Evolutionary conservation across 1,140 invertebrate species (phyloP), one percentile per base, ranked within the genome.

Genomic region (Gryllus bimaculatus): DNA sequence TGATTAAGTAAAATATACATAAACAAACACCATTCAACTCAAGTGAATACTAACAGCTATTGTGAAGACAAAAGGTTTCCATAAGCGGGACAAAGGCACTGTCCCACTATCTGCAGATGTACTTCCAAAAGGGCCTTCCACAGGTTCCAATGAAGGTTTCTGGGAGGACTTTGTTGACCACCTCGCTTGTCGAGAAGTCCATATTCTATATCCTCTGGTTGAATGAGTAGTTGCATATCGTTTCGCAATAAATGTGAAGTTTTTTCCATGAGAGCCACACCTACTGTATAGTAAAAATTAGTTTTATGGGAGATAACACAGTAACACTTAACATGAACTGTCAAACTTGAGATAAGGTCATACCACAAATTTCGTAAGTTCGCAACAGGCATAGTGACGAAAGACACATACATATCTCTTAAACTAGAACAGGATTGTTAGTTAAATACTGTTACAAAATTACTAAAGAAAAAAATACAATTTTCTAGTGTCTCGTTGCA

Each of bases 31-130:
- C 15, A 8, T 20, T 12, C 73, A 8, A 20, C 18, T 20, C 8
- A 8, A 18, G 26, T 21, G 75, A 48, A 20, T 77, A 77, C 76
- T 77, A 21, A 77, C 76, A 48, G 20, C 3, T 7, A 20, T 18
- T 10, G 76, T 77, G 47, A 77, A 77, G 21, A n/a, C 12, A 21
- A 77, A 48, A 7, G 76, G 76, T 20, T 77, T 77, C 48, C 48
- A 77, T 3, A 77, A 20, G 2, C 47, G 47, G 12, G 47, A 48
- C 47, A 77, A 49, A 8, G 47, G 39, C 18, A 77, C 48, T 47
- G 76, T 8, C 7, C 76, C 76, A 77, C 47, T 20, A 10, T 77
- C 76, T 77, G 20, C 47, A 48, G 47, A 48, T 20, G 21, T 10
- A 47, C 47, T 47, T 49, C 48, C 76, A 77, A 77, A 77, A 6